These are phyloP conservation scores for Lasioglossum zephyrum DNA, from an alignment of 2,888 invertebrate species.

Conservation along the genomic window DNA sequence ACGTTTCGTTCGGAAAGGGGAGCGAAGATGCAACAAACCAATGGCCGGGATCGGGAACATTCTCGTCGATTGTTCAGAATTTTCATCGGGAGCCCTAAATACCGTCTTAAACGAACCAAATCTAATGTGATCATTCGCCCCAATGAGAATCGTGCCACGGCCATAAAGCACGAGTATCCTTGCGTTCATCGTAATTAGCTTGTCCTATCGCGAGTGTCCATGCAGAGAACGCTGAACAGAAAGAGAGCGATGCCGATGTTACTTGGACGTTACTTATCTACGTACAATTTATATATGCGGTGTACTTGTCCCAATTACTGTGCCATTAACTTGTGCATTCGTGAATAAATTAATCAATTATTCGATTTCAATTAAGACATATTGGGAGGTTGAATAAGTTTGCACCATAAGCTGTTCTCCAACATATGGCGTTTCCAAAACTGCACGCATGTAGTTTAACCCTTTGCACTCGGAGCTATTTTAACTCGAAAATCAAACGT, in stretches of 20 bases:
- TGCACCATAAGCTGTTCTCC: no score
- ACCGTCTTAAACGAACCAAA: constrained; percentile 61
- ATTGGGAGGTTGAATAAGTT: no score
- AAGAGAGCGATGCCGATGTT: neutral
- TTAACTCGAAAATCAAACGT: no score
- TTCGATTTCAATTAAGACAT: no score
- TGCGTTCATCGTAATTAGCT: constrained; percentile 22
- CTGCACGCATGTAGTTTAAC: no score
- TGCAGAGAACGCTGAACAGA: neutral
- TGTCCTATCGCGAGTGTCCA: constrained; percentile 25
- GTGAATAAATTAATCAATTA: no score
- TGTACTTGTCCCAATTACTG: no score
- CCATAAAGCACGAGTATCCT: constrained; percentile 37
- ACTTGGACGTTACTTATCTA: neutral
- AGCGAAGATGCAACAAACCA: constrained; percentile 33
- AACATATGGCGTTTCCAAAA: no score
- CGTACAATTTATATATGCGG: neutral
- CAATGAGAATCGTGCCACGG: constrained; percentile 54
- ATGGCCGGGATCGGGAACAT: constrained; percentile 15
- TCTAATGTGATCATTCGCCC: constrained; percentile 65
- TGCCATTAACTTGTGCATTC: no score
- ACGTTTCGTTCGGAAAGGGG: constrained; percentile 6
- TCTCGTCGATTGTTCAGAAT: constrained; percentile 33
- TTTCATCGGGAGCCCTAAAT: constrained; percentile 52
- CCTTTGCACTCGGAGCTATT: no score